phyloP scores from a whole-genome alignment of 2,113 vertebrate genomes.

The Fukomys damarensis region DNA sequence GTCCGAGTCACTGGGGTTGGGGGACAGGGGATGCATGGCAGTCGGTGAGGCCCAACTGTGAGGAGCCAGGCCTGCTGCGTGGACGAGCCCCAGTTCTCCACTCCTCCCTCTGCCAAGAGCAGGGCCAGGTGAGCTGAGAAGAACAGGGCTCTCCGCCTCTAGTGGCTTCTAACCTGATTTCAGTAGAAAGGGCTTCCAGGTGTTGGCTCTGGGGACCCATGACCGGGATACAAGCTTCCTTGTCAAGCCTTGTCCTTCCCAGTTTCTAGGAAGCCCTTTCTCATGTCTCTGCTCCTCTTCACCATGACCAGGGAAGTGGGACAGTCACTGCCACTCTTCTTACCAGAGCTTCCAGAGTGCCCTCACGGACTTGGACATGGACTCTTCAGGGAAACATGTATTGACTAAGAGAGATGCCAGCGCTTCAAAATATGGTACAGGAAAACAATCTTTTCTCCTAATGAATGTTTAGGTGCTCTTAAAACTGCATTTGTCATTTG shows the following conservation, averaged over 20 bases:
- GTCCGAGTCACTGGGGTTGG: background rate
- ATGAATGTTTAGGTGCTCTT: conserved; percentile 39
- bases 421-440: conserved; percentile 29
- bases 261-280: background rate
- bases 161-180: background rate
- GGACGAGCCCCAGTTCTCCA: background rate
- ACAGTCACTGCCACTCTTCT: background rate
- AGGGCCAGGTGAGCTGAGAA: background rate
- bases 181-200: background rate
- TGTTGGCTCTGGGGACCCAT: background rate
- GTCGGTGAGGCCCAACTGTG: background rate
- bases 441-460: conserved; percentile 30
- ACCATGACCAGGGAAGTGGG: rapidly evolving
- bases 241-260: background rate
- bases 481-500: conserved; percentile 53
- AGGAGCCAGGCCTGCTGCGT: background rate
- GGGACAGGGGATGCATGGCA: background rate
- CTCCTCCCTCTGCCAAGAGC: background rate
- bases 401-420: background rate
- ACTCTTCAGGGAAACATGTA: background rate
- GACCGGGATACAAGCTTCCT: background rate
- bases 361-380: background rate
- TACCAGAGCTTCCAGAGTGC: background rate
- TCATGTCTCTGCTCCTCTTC: background rate
- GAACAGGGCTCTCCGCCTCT: background rate